A percentile compares a stretch with the other conserved stretches of the same genome.
phyloP scores from a whole-genome alignment of 2,888 invertebrate species.

The Theretra japonica region DNA sequence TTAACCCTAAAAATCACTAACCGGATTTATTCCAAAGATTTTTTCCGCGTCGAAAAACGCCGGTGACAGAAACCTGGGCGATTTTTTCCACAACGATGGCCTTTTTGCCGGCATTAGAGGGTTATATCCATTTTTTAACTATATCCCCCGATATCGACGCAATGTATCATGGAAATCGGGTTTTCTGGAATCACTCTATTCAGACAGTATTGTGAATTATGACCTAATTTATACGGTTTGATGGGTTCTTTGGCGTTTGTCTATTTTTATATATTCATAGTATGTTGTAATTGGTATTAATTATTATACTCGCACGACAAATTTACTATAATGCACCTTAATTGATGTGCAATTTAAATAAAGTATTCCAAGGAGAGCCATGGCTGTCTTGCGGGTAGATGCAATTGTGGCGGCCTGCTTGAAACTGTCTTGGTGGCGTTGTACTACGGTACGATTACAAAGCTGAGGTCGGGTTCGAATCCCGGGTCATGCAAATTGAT shows the following conservation, averaged over 20 bases:
- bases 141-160: conserved; percentile 16
- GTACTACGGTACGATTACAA: too few species aligned
- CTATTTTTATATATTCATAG: too few species aligned
- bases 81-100: conserved; percentile 24
- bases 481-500: too few species aligned
- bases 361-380: too few species aligned
- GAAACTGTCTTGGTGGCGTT: too few species aligned
- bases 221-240: conserved; percentile 12
- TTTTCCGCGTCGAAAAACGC: conserved; percentile 27
- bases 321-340: too few species aligned
- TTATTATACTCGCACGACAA: too few species aligned
- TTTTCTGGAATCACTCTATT: conserved; percentile 20
- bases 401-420: too few species aligned
- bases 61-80: conserved; percentile 6
- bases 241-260: conserved; percentile 1
- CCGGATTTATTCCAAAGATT: conserved; percentile 1
- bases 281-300: too few species aligned
- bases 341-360: too few species aligned
- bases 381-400: too few species aligned
- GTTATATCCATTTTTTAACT: conserved; percentile 23
- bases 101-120: conserved; percentile 23
- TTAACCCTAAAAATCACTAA: conserved; percentile 20
- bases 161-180: conserved; percentile 21
- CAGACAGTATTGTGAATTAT: conserved; percentile 1
- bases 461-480: too few species aligned